Evolutionary conservation across 1,140 invertebrate genomes (phyloP), one percentile per base, ranked within the genome.

Genomic region (Drosophila biarmipes): DNA sequence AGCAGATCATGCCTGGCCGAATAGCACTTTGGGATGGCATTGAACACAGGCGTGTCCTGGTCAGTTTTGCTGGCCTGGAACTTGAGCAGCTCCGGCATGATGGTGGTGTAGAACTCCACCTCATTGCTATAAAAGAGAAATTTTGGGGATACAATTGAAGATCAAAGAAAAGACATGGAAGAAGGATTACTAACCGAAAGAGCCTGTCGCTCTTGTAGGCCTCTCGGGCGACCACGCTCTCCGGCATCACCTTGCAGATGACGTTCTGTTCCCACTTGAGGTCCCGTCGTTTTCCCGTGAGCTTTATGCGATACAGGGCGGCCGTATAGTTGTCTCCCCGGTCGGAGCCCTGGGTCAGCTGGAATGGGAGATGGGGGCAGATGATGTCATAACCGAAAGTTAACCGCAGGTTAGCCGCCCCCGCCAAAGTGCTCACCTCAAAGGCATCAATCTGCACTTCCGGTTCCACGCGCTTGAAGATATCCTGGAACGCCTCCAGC

Each of bases 281-380:
- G 6, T 81, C 56, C 34, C 92, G 92, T 21, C 93, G 92, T 6
- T 92, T 91, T 0, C 95, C 95, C 67, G 93, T 94, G 0, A 95
- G 87, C 0, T 92, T 92, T 34, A 96, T 92, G 14, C 95, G 93
- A 81, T 95, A 96, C 1, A 96, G 89, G 93, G 95, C 95, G 10
- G 95, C 95, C 0, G 95, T 96, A 73, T 96, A 96, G 85, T 96
- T 96, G 69, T 96, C 95, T 6, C 95, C 95, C 37, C 95, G 92
- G 57, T 94, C 95, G 0, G 95, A 95, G 6, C 95, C 95, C 7
- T 93, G 94, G n/a, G 94, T 93, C 63, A 95, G 93, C 92, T 95
- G 84, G 14, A 93, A 56, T 19, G 35, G 10, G 6, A 45, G 37
- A 54, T 37, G 31, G 52, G 42, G 31, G 21, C 8, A 6, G 6